These are phyloP conservation scores for Coregonus suidteri DNA, from an alignment of 2,797 vertebrate genomes.

Conservation along the genomic window DNA sequence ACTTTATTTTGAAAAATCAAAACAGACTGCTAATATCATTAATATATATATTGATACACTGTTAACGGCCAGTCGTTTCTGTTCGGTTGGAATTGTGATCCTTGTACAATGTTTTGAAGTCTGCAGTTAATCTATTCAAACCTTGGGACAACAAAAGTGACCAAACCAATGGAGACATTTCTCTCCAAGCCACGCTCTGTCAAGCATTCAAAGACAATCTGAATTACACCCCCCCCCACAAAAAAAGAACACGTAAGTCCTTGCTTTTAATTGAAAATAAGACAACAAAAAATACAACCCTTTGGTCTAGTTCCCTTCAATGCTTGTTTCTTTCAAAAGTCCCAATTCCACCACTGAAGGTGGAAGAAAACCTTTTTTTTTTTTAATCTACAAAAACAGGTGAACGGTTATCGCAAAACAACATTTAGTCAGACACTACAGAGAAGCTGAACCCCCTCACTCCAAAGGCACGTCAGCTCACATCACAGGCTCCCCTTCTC, in stretches of 20 bases:
- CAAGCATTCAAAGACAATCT: constrained; percentile 52
- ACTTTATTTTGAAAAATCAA: constrained; percentile 78
- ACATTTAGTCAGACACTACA: constrained; percentile 65
- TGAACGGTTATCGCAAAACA: constrained; percentile 60
- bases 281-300: constrained; percentile 81
- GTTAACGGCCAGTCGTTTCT: constrained; percentile 80
- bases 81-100: constrained; percentile 76
- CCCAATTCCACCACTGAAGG: constrained; percentile 56
- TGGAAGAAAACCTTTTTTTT: constrained; percentile 53
- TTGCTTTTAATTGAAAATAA: constrained; percentile 69
- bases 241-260: constrained; percentile 50
- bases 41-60: constrained; percentile 70
- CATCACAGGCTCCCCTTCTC: background rate
- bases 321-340: constrained; percentile 54
- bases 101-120: constrained; percentile 65
- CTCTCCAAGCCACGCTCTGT: constrained; percentile 38
- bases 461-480: background rate
- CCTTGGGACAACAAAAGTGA: constrained; percentile 48
- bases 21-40: too few species aligned
- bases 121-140: constrained; percentile 54
- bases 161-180: constrained; percentile 39
- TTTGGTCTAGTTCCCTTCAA: constrained; percentile 83
- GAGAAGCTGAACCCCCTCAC: constrained; percentile 61
- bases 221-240: constrained; percentile 34
- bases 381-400: constrained; percentile 60